Base-by-base conservation (phyloP, 2,113 vertebrate genomes). In the Pterocles gutturalis region DNA sequence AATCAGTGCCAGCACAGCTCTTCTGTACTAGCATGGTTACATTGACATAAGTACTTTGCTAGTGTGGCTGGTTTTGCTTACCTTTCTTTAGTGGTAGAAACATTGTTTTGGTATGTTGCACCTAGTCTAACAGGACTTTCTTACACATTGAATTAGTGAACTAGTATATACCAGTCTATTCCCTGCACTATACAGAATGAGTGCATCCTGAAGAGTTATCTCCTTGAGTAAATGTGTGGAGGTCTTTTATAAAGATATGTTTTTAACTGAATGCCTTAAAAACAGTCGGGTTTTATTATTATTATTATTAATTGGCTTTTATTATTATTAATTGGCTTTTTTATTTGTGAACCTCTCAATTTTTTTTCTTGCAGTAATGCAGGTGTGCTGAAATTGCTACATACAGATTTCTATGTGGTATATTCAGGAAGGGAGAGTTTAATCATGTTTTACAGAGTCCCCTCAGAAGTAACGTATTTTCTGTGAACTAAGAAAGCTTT, bases 101-200 rank as follows among this genome's bases (percentile, higher is more conserved):
- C 82, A 72, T 10, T 41, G 33, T 76, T 88, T 48, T 34, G 15
- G 10, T 62, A 16, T 6, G 43, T 84, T 71, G 43, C 24, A 19
- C 14, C 2, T n/a, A 45, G 13, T 49, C 16, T 55, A 33, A 46
- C 10, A 48, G 87, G 43, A 13, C 19, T 73, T 80, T 29, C 43
- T 66, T 54, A 36, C 61, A 54, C 17, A 2, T 13, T 51, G 20
- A 19, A 10, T 82, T 67, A 21, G 48, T 5, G 45, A 66, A n/a
- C 21, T 22, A 36, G 13, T 38, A 12, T 48, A 9, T 3, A 5
- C 9, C 8, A 6, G 9, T 72, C 20, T 76, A 4, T 28, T 6
- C 2, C 2, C 28, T 4, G 2, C 2, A 0, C 13, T 28, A 1
- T n/a, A 46, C 7, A 34, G 28, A 53, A 20, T 79, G 28, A 53